phyloP scores from a whole-genome alignment of 2,888 invertebrate species.

The Macroteleia sp. region DNA sequence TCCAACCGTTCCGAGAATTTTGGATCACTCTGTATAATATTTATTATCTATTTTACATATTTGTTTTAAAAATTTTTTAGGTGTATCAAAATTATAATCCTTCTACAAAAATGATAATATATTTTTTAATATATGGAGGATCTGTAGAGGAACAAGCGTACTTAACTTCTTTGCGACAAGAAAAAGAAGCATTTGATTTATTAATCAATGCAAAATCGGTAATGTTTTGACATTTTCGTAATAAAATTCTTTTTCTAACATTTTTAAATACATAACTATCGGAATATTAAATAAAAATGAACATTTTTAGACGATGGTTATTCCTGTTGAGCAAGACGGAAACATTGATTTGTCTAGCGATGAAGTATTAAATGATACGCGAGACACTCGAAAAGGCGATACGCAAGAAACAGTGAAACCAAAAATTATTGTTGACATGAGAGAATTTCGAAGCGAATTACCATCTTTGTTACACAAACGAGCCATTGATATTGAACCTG shows the following conservation, averaged over 20 bases:
- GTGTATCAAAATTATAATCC: slow-evolving; percentile 86
- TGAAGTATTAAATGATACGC: slow-evolving; percentile 67
- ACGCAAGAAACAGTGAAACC: slow-evolving; percentile 74
- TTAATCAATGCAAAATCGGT: slow-evolving; percentile 97
- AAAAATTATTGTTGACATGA: slow-evolving; percentile 95
- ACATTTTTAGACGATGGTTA: slow-evolving; percentile 90
- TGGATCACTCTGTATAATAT: no score
- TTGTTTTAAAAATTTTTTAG: slow-evolving; percentile 69
- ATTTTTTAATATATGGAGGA: slow-evolving; percentile 94
- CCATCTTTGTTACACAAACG: slow-evolving; percentile 96
- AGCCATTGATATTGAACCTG: slow-evolving; percentile 95
- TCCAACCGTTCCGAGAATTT: no score
- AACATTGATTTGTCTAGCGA: slow-evolving; percentile 87
- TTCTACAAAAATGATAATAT: slow-evolving; percentile 88
- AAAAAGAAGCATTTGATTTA: slow-evolving; percentile 97
- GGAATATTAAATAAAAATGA: no score
- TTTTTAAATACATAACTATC: no score
- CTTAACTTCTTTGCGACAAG: slow-evolving; percentile 93
- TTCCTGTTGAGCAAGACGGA: slow-evolving; percentile 95
- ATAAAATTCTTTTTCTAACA: no score
- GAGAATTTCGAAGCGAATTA: slow-evolving; percentile 98
- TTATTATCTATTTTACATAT: no score
- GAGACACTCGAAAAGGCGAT: slow-evolving; percentile 88
- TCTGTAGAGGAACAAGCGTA: slow-evolving; percentile 99
- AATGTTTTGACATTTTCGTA: no score